Evolutionary conservation across 2,888 invertebrate species (phyloP), one percentile per base, ranked within the genome.

Genomic region (Pinctada fucata): DNA sequence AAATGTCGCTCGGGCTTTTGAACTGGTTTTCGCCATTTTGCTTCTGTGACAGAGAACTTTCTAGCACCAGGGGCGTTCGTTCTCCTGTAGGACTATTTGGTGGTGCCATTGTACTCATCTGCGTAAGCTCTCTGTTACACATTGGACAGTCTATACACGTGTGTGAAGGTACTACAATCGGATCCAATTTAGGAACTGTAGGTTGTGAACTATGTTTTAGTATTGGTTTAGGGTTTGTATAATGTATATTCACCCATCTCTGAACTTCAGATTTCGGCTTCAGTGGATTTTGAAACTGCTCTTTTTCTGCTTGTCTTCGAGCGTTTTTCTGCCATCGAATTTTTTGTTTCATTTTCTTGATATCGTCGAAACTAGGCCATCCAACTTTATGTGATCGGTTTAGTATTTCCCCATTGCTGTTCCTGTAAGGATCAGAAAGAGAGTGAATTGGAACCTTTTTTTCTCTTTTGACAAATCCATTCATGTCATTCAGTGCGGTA

Each of bases 161-260:
- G n/a, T 77, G 75, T 5, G 80, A 78, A 6, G 80, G 80, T 16
- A 80, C 80, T 31, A 80, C 66, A 16, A 80, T 80, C 5, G 80
- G 80, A n/a, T 75, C 71, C 13, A 79, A 63, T 13, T 68, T 66
- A 2, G 67, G 47, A 49, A 65, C 52, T 13, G 5, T 69, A 10
- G 79, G 13, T 67, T 75, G 79, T 45, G 75, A 58, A 47, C 75
- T 79, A 45, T 79, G 75, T 31, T 72, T 66, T 48, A 67, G 51
- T 1, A 72, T 52, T 2, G 79, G 75, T 50, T 70, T 79, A 2
- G 72, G 71, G 63, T 71, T 79, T 48, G 64, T 71, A 31, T 79
- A 68, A 69, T 75, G 79, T 52, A 75, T 75, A 31, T 71, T 72
- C 3, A 79, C 75, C 79, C 79, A 79, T 63, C 74, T 75, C 49